Evolutionary conservation across 2,113 vertebrate species (phyloP).

Genomic region (Pseudorasbora parva): DNA sequence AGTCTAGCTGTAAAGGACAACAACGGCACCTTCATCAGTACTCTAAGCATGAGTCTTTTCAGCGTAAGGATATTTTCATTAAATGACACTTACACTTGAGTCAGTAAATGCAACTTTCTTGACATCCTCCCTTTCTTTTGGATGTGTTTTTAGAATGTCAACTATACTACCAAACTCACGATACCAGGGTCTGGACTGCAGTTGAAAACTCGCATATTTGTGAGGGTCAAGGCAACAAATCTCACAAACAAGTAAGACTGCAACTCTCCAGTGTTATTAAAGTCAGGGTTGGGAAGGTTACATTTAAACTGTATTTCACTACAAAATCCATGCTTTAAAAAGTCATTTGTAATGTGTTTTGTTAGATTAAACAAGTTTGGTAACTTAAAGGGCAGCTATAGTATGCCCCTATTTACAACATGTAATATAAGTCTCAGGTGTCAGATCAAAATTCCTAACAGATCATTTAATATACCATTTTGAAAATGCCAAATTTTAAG

Average conservation of each 20-base stretch:
- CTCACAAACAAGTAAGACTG: slow-evolving; percentile 71
- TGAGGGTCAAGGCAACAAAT: slow-evolving; percentile 76
- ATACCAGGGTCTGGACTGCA: slow-evolving; percentile 64
- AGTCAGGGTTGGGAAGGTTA: not conserved
- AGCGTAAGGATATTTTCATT: slow-evolving; percentile 22
- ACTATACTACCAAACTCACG: slow-evolving; percentile 37
- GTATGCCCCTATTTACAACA: no score
- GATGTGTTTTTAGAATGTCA: not conserved
- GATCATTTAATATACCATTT: no score
- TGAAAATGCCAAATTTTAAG: no score
- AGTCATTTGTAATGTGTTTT: no score
- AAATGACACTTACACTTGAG: not conserved
- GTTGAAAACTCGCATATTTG: slow-evolving; percentile 72
- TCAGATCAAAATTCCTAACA: no score
- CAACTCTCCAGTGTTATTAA: not conserved
- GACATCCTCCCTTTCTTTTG: not conserved
- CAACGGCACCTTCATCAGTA: slow-evolving; percentile 79
- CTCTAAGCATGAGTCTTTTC: slow-evolving; percentile 71
- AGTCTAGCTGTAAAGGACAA: slow-evolving; percentile 71
- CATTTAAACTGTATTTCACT: no score
- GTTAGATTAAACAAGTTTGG: no score
- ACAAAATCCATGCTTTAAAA: no score
- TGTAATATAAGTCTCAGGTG: no score
- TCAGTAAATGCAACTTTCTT: not conserved
- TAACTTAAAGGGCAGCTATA: no score